phyloP scores from a whole-genome alignment of 2,888 invertebrate genomes.

The Mylabris sibirica region DNA sequence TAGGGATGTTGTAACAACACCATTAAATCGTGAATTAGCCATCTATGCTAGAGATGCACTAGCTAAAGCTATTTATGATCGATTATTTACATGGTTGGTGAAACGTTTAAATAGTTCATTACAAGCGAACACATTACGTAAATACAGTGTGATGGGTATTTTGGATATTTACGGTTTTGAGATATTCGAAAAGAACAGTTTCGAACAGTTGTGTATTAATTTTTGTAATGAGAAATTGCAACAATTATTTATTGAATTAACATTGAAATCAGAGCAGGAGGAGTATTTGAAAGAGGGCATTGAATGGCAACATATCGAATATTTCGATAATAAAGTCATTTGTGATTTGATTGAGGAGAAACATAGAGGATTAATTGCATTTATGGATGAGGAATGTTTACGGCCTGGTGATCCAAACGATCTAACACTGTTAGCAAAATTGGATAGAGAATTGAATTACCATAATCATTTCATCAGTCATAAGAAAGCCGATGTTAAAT shows the following conservation, averaged over 20 bases:
- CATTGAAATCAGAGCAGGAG: constrained; percentile 90
- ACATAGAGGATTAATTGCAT: constrained; percentile 84
- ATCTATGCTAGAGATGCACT: constrained; percentile 89
- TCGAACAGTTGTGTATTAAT: constrained; percentile 94
- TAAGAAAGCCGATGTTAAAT: constrained; percentile 76
- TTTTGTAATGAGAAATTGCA: constrained; percentile 96
- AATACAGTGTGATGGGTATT: constrained; percentile 83
- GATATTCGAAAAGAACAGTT: constrained; percentile 88
- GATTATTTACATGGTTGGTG: constrained; percentile 91
- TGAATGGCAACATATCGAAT: constrained; percentile 87
- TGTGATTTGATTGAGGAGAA: constrained; percentile 92
- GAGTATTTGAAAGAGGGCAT: constrained; percentile 92
- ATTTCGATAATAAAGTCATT: constrained; percentile 93
- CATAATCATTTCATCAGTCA: constrained; percentile 88
- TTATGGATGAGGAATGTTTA: constrained; percentile 91
- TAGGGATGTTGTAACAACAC: constrained; percentile 83
- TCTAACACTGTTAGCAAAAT: constrained; percentile 80
- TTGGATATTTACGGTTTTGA: constrained; percentile 95
- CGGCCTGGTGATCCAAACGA: constrained; percentile 89
- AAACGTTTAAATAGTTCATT: constrained; percentile 79
- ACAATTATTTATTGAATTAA: constrained; percentile 91
- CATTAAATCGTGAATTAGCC: constrained; percentile 81
- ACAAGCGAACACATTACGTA: constrained; percentile 65
- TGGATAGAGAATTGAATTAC: constrained; percentile 74
- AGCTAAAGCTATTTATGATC: constrained; percentile 90